Base-by-base conservation (phyloP, 2,113 vertebrate genomes). In the Pantherophis guttatus region DNA sequence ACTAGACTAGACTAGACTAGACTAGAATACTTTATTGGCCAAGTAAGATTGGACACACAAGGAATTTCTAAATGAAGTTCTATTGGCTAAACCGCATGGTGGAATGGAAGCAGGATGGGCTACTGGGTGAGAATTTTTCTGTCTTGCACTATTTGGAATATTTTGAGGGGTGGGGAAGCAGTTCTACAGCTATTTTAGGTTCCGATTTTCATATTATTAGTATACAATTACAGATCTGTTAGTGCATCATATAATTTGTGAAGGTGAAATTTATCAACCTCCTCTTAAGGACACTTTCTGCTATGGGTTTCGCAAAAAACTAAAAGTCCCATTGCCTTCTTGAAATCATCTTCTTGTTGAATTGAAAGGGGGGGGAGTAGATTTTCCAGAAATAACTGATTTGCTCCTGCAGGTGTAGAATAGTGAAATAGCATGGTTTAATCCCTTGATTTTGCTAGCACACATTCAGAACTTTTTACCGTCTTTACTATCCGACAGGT, bases 291-390 rank as follows among this genome's bases (percentile, higher is more conserved):
- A 44, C 0, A n/a, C 10, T 24, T 21, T 13, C 39, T 48, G 52
- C 26, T 39, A 6, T 24, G 26, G 87, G 2, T 89, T 58, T 58
- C 33, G 29, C 33, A 44, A 26, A 88, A 62, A 86, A 86, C 93
- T 81, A 96, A 94, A 94, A 94, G 86, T 54, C 1, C 39, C 23
- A 10, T 50, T 0, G 87, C 85, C 44, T 92, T 94, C 88, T 91
- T 75, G 13, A 91, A 21, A 29, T 17, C 7, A 5, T 11, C 55
- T 54, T 4, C 19, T 26, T 52, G n/a, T 89, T 90, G 57, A 75
- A 85, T 11, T 26, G n/a, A 58, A 91, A 65, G 52, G 10, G 52
- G 86, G 52, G 39, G 39, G 39, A 87, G 44, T 44, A 53, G 58
- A 70, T 92, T 95, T 89, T 89, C 21, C 57, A 87, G 70, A 90